These are phyloP conservation scores for Lottia scabra DNA, from an alignment of 2,888 invertebrate species.

Conservation along the genomic window DNA sequence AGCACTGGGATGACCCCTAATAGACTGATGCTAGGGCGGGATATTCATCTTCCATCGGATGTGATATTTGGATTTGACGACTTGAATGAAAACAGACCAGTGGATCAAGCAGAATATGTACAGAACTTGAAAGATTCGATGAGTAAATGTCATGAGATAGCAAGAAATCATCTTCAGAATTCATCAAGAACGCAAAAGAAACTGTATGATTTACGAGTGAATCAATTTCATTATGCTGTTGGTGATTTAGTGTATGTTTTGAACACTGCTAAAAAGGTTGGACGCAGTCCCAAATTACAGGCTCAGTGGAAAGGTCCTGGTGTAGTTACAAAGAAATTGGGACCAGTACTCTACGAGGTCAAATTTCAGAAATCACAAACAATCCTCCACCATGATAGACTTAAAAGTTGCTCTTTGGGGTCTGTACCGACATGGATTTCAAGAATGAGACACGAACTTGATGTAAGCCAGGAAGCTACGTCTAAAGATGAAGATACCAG, in stretches of 20 bases:
- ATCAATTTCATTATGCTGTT: background rate
- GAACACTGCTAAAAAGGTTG: conserved; percentile 2
- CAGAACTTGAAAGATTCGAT: background rate
- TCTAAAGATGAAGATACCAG: too few relatives aligned
- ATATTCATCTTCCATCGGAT: conserved; percentile 25
- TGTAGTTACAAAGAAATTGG: conserved; percentile 8
- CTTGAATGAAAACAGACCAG: background rate
- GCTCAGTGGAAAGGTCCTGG: conserved; percentile 16
- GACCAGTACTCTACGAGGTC: background rate
- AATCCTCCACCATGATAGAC: background rate
- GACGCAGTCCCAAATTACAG: conserved; percentile 12
- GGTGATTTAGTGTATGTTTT: conserved; percentile 3
- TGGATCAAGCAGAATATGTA: too few relatives aligned
- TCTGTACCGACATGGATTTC: background rate
- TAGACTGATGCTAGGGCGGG: conserved; percentile 27
- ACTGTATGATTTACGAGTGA: background rate
- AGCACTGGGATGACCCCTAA: conserved; percentile 29
- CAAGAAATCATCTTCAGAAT: background rate
- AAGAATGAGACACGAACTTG: background rate
- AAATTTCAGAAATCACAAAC: background rate
- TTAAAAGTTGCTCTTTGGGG: background rate
- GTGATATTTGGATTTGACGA: conserved; percentile 15
- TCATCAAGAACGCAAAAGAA: background rate
- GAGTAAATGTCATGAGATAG: background rate
- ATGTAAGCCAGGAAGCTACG: background rate